phyloP scores from a whole-genome alignment of 1,140 invertebrate species.

The Drosophila bifasciata region DNA sequence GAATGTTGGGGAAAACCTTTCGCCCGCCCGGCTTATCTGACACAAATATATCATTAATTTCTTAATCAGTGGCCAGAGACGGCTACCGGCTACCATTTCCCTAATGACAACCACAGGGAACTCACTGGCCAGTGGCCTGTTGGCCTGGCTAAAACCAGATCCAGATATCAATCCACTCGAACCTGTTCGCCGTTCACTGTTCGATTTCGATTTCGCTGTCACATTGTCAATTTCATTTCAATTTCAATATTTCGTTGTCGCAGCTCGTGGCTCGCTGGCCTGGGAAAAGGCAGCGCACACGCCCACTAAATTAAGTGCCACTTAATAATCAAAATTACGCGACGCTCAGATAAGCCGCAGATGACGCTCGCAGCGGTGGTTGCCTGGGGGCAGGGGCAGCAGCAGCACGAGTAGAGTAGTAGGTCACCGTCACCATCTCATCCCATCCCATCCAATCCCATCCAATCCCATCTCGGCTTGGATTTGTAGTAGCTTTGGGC shows the following conservation, averaged over 20 bases:
- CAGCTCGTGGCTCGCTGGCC: background rate
- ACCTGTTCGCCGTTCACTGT: constrained; percentile 64
- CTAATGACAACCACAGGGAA: constrained; percentile 42
- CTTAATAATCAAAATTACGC: constrained; percentile 82
- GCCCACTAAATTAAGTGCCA: constrained; percentile 79
- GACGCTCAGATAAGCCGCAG: constrained; percentile 68
- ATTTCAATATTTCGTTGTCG: constrained; percentile 67
- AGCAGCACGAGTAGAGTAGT: constrained; percentile 26
- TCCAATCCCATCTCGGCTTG: constrained; percentile 13
- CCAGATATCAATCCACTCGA: constrained; percentile 41
- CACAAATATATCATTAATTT: constrained; percentile 73
- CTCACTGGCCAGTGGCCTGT: background rate
- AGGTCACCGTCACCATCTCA: constrained; percentile 44
- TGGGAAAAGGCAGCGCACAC: constrained; percentile 54
- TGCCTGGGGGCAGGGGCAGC: background rate
- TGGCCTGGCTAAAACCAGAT: constrained; percentile 42
- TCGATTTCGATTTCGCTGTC: constrained; percentile 45
- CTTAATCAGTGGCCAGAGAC: constrained; percentile 61
- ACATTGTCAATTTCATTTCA: constrained; percentile 65
- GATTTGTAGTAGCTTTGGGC: constrained; percentile 30
- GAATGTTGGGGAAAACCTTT: constrained; percentile 56
- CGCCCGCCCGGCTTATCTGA: constrained; percentile 54
- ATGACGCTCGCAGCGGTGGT: constrained; percentile 9
- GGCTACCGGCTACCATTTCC: constrained; percentile 77
- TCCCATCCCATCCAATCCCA: too few relatives aligned